Base-by-base conservation (phyloP, 2,113 vertebrate species). In the Gobius niger region DNA sequence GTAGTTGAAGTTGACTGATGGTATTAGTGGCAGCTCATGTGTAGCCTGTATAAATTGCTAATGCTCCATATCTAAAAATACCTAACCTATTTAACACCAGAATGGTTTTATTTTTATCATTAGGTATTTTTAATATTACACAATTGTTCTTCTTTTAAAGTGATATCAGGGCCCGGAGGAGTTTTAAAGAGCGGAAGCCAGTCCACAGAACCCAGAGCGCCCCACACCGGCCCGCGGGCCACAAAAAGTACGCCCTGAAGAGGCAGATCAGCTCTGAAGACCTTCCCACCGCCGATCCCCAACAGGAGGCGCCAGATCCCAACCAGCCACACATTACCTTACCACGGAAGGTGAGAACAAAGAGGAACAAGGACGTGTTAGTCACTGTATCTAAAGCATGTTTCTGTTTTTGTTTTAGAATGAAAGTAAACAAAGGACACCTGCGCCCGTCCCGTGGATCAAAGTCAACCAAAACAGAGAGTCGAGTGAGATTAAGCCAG, bases 181-280 rank as follows among this genome's bases (percentile, higher is more conserved):
- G 50, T 60, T 44, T 49, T 41, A 70, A 51, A 65, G 77, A 70
- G 52, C 72, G 56, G 10, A 93, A 87, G 14, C 89, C 90, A 0
- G 89, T 98, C 11, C 82, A 89, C 9, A 92, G 97, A 67, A 94
- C 96, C 0, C 95, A 95, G 83, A 98, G 96, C 14, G 96, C 95
- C 9, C 96, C 96, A 0, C 92, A 93, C 0, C 87, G 91, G 70
- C 80, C 61, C 42, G 89, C 89, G 0, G 80, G 81, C 0, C 7
- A 87, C 0, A 76, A 80, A 6, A 88, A 85, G 16, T 82, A 76
- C 0, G 12, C 7, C 47, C 11, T 69, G 61, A 92, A 80, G 81
- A 90, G 87, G 73, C 91, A 88, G 68, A 75, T 10, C 13, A 91
- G 91, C 51, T 70, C 60, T 0, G 87, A 91, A 77, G 52, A 84